Conservation (phyloP, 2,888 invertebrate species). For the Zygogramma bicolorata region DNA sequence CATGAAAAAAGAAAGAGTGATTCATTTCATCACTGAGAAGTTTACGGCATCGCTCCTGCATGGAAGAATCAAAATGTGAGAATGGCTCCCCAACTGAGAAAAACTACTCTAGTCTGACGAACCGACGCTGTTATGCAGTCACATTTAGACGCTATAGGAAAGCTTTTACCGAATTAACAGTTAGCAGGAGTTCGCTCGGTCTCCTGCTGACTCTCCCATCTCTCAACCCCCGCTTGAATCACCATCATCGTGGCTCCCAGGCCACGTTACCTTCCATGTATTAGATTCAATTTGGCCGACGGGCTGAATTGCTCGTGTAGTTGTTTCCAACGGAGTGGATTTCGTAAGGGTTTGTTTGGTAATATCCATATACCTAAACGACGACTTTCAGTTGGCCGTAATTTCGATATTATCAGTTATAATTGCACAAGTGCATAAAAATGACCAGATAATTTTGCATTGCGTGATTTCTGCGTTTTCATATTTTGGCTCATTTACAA, state of each 20-base stretch:
- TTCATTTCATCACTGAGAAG: not conserved
- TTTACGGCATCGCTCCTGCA: not conserved
- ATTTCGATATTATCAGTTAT: no score
- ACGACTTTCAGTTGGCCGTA: no score
- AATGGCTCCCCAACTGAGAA: not conserved
- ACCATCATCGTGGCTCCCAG: slow-evolving; percentile 22
- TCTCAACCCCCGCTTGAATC: slow-evolving; percentile 27
- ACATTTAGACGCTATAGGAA: slow-evolving; percentile 63
- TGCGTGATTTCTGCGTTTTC: no score
- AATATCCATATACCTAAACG: not conserved
- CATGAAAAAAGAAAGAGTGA: not conserved
- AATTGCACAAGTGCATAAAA: no score
- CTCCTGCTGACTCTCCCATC: slow-evolving; percentile 37
- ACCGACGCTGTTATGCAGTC: slow-evolving; percentile 57
- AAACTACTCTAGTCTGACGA: slow-evolving; percentile 31
- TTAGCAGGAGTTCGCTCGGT: slow-evolving; percentile 49
- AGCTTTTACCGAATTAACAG: slow-evolving; percentile 67
- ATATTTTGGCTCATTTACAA: no score
- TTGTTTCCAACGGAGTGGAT: slow-evolving; percentile 13
- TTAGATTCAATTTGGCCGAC: slow-evolving; percentile 32
- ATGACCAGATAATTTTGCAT: no score
- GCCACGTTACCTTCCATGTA: slow-evolving; percentile 23
- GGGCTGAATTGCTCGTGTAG: slow-evolving; percentile 20
- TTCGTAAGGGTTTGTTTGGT: not conserved
- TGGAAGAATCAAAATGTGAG: not conserved